These are phyloP conservation scores for Pterostichus niger DNA, from an alignment of 2,888 invertebrate species.

Conservation along the genomic window DNA sequence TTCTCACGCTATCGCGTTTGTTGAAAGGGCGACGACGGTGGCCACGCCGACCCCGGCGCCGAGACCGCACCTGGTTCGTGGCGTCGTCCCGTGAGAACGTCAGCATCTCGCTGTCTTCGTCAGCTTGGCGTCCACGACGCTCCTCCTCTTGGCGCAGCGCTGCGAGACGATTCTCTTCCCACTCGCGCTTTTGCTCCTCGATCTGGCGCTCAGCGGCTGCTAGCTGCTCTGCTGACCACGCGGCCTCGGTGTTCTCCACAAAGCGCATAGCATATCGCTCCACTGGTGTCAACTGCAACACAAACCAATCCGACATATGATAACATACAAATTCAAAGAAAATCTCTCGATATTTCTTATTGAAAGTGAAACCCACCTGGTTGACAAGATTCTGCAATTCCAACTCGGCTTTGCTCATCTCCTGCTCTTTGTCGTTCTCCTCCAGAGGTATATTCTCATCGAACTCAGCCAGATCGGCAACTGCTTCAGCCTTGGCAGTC, in stretches of 20 bases:
- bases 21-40: constrained; percentile 66
- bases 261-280: constrained; percentile 97
- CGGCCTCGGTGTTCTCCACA: constrained; percentile 91
- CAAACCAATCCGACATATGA: too few relatives aligned
- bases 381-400: constrained; percentile 86
- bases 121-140: constrained; percentile 80
- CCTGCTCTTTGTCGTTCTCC: constrained; percentile 80
- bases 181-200: constrained; percentile 90
- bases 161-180: constrained; percentile 91
- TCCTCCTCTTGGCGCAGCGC: constrained; percentile 85
- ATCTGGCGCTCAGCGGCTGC: constrained; percentile 93
- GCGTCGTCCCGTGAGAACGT: constrained; percentile 89
- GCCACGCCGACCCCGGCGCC: constrained; percentile 59
- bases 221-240: constrained; percentile 91
- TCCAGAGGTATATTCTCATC: constrained; percentile 96
- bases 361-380: constrained; percentile 79
- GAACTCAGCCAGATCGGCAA: constrained; percentile 95
- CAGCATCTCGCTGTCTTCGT: constrained; percentile 82
- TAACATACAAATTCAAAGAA: too few relatives aligned
- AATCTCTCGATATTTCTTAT: too few relatives aligned
- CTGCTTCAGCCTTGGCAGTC: constrained; percentile 93
- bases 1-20: constrained; percentile 65
- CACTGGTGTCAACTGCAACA: constrained; percentile 90
- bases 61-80: constrained; percentile 90
- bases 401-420: constrained; percentile 86